Evolutionary conservation across 2,797 vertebrate genomes (phyloP), one percentile per base, ranked within the genome.

Genomic region (Spheniscus humboldti): DNA sequence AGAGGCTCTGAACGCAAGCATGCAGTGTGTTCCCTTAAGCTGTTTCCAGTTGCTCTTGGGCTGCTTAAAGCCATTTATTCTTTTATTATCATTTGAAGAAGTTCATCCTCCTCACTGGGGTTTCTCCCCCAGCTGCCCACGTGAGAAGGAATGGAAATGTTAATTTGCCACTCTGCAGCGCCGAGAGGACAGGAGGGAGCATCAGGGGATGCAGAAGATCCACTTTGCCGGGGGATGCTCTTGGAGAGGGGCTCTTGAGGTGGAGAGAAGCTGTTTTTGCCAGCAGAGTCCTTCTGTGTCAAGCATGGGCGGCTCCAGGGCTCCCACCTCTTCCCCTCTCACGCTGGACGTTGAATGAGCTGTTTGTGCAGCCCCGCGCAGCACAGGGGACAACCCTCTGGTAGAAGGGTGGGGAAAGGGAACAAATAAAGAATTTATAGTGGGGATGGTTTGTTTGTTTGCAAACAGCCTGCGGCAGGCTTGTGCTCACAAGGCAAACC

Each of bases 221-320:
- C 22, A 3, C 19, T 84, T 37, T 57, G 14, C 3, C 1, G 50
- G 48, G 41, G 50, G 16, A 41, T 37, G 28, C 0, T 0, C 41
- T 92, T 86, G 31, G 41, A 92, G 47, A 62, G 48, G 13, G 69
- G 55, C 47, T 68, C 53, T 52, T 0, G 0, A 68, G 60, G 19
- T 12, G 19, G 25, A 43, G 27, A 55, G 35, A 85, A 69, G 22
- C n/a, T 43, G 10, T 1, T 85, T 67, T 88, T 94, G 63, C 52
- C 75, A 45, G 45, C 31, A 66, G 59, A 74, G 57, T 71, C 62
- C 23, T 80, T 28, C 43, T 69, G 63, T 84, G 68, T 63, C 56
- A 82, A 83, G 60, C 20, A 7, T 1, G 0, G 33, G 35, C 2
- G 12, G 76, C 83, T 67, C 53, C 0, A 0, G 28, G 35, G 25